A percentile compares a stretch with the other conserved stretches of the same genome.
Evolutionary conservation across 2,797 vertebrate genomes (phyloP).

Genomic region (Peromyscus aztecus): DNA sequence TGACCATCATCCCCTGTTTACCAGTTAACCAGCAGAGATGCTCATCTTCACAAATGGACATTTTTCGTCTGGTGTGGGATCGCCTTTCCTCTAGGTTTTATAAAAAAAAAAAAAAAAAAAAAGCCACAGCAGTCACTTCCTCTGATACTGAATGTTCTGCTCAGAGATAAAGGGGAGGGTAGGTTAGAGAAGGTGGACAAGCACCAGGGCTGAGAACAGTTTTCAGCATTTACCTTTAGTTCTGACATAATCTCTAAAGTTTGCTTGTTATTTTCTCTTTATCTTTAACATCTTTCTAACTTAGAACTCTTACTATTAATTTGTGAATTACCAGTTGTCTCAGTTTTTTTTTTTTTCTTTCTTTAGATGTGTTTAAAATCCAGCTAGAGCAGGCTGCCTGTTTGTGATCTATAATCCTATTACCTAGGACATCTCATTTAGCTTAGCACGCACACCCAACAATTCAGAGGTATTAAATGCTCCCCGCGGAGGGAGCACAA

Average conservation of each 20-base stretch:
- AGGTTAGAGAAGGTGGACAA: background rate
- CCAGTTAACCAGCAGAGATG: background rate
- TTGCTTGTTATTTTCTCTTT: background rate
- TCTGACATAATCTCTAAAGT: background rate
- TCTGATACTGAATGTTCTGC: background rate
- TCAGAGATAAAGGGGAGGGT: background rate
- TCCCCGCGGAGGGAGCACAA: background rate
- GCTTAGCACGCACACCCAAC: background rate
- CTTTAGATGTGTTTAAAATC: background rate
- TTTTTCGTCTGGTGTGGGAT: background rate
- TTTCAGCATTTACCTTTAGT: background rate
- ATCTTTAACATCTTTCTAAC: background rate
- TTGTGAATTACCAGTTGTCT: background rate
- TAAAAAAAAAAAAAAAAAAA: background rate
- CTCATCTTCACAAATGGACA: background rate
- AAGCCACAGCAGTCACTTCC: background rate
- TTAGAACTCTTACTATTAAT: background rate
- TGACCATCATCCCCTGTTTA: background rate
- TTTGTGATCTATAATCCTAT: slow-evolving; percentile 6
- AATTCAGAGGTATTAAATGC: background rate
- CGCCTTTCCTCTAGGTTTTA: background rate
- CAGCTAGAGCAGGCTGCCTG: background rate
- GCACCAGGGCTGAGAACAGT: background rate
- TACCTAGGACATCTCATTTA: slow-evolving; percentile 2
- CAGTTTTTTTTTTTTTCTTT: background rate